phyloP scores from a whole-genome alignment of 2,888 invertebrate species.

The Operophtera brumata region DNA sequence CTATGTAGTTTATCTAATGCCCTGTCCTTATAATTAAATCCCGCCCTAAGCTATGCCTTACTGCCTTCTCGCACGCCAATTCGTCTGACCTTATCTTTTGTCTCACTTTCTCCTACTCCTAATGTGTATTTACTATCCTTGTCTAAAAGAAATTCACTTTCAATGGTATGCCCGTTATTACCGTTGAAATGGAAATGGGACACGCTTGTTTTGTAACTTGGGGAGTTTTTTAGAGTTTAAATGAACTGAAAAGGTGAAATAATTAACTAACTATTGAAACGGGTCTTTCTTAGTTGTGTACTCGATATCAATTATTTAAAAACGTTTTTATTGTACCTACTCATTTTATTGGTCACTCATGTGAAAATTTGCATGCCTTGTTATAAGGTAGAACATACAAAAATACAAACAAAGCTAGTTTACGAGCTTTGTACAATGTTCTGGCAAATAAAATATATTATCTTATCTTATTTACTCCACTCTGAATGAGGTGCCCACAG shows the following conservation, averaged over 20 bases:
- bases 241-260: constrained; percentile 11
- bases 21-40: constrained; percentile 48
- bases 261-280: background rate
- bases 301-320: too few relatives aligned
- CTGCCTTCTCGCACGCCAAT: constrained; percentile 46
- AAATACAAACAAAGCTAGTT: too few relatives aligned
- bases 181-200: constrained; percentile 45
- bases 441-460: too few relatives aligned
- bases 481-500: too few relatives aligned
- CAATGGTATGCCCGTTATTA: constrained; percentile 46
- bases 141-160: constrained; percentile 38
- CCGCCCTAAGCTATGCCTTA: constrained; percentile 33
- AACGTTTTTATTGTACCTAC: too few relatives aligned
- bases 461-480: too few relatives aligned
- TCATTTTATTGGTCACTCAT: too few relatives aligned
- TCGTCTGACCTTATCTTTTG: constrained; percentile 38
- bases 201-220: constrained; percentile 43
- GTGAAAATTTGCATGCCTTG: too few relatives aligned
- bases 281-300: too few relatives aligned
- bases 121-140: constrained; percentile 28
- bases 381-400: too few relatives aligned
- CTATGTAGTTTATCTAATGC: constrained; percentile 24
- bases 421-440: too few relatives aligned
- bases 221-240: constrained; percentile 28
- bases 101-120: constrained; percentile 24